Evolutionary conservation across 2,888 invertebrate species (phyloP), one percentile per base, ranked within the genome.

Genomic region (Graphium colonna): DNA sequence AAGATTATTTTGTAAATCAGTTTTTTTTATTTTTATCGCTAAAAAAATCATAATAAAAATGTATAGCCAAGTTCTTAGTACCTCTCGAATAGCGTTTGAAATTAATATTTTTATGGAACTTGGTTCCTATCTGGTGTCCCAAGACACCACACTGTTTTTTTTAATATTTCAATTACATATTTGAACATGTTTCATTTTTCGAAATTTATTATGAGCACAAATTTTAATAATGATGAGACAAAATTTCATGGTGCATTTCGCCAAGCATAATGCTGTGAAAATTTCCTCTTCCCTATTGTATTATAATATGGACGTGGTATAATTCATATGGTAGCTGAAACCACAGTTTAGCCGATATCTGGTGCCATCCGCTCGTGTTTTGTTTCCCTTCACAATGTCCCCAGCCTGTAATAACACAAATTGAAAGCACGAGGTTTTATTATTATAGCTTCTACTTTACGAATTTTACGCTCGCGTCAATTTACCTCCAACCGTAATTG

Each of bases 361-460:
- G 51, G 53, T 42, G 36, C 51, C 47, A 51, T 54, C 33, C 53
- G 42, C 71, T 69, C 68, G 64, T 68, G 65, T 69, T 75, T 66
- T 75, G 75, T 73, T 70, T 71, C 68, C 65, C 67, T 70, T 67
- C 61, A 65, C 63, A 60, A 56, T 56, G 54, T 59, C 56, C 45
- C 60, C 57, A 55, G 63, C 69, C 73, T 74, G 71, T 67, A 73
- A 73, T 71, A 75, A 74, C 65, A 75, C 52, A 46, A 52, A 48
- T 39, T 58, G 55, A 57, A 55, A 52, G 57, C 55, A 39, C 40
- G 45, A 36, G 16, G 45, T 45, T 53, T 48, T 44, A 46, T 41
- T 54, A 54, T 54, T 54, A 54, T 41, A 46, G 54, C 41, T 45
- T 50, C 36, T 36, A 44, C 41, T 50, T 42, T 28, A 33, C 50